Evolutionary conservation across 1,140 invertebrate species (phyloP).

Genomic region (Marisa cornuarietis): DNA sequence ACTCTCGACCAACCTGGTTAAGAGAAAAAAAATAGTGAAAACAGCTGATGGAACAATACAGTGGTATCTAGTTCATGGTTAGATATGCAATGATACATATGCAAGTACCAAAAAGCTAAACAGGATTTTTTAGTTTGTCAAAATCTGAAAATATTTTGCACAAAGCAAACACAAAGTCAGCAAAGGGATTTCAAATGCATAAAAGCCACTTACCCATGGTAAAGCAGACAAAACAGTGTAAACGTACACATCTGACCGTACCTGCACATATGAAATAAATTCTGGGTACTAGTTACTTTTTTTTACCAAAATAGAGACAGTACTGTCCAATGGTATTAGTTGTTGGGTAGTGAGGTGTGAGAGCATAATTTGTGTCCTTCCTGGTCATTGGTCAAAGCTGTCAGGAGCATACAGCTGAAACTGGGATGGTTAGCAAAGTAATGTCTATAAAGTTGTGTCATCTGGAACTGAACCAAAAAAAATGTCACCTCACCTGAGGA

Average conservation of each 20-base stretch:
- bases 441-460: no score
- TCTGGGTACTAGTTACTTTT: neutral
- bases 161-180: neutral
- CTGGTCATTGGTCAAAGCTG: no score
- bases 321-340: no score
- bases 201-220: slow-evolving; percentile 79
- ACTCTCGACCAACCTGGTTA: slow-evolving; percentile 81
- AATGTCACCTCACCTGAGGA: slow-evolving; percentile 72
- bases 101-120: no score
- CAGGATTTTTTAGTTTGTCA: no score
- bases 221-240: slow-evolving; percentile 93
- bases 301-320: no score
- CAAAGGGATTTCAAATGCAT: neutral
- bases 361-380: no score
- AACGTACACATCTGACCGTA: slow-evolving; percentile 94
- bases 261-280: slow-evolving; percentile 62
- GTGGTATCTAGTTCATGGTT: no score
- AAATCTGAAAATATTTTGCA: neutral
- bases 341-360: no score
- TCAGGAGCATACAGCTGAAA: no score
- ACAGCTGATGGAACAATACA: neutral
- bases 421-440: no score
- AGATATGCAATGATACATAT: neutral
- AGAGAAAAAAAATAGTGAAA: slow-evolving; percentile 14
- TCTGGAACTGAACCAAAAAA: no score